These are phyloP conservation scores for Smittia aterrima DNA, from an alignment of 2,888 invertebrate species.

Conservation along the genomic window DNA sequence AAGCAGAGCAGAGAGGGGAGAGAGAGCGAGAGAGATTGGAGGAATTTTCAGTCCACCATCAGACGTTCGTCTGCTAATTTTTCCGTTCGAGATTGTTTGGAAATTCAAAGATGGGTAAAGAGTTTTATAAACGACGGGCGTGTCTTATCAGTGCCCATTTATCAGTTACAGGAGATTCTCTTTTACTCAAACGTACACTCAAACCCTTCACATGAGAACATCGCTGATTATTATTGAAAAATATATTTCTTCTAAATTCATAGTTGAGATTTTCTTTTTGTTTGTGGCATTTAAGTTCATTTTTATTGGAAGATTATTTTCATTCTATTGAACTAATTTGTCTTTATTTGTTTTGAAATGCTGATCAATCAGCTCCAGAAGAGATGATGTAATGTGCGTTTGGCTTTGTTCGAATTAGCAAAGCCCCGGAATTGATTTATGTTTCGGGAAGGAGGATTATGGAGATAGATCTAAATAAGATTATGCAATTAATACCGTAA, in stretches of 20 bases:
- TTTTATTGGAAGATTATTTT: slow-evolving; percentile 4
- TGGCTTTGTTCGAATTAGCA: neutral
- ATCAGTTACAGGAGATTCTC: slow-evolving; percentile 30
- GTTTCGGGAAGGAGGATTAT: neutral
- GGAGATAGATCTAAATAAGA: neutral
- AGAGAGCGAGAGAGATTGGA: neutral
- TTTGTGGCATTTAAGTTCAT: neutral
- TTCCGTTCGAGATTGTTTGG: neutral
- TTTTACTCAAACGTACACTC: neutral
- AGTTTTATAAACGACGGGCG: slow-evolving; percentile 25
- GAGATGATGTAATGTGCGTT: neutral
- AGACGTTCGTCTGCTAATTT: neutral
- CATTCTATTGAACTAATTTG: slow-evolving; percentile 10
- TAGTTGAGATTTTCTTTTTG: neutral
- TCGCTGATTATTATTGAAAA: neutral
- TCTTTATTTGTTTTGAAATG: slow-evolving; percentile 12
- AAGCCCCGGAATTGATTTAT: neutral
- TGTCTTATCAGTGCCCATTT: slow-evolving; percentile 40
- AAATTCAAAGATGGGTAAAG: neutral
- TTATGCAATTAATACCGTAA: neutral
- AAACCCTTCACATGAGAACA: neutral
- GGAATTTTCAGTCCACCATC: neutral
- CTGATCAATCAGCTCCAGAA: neutral
- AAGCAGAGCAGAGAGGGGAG: neutral
- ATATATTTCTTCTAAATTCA: neutral